Conservation (phyloP, 2,113 vertebrate species). For the Myanophis thanlyinensis region DNA sequence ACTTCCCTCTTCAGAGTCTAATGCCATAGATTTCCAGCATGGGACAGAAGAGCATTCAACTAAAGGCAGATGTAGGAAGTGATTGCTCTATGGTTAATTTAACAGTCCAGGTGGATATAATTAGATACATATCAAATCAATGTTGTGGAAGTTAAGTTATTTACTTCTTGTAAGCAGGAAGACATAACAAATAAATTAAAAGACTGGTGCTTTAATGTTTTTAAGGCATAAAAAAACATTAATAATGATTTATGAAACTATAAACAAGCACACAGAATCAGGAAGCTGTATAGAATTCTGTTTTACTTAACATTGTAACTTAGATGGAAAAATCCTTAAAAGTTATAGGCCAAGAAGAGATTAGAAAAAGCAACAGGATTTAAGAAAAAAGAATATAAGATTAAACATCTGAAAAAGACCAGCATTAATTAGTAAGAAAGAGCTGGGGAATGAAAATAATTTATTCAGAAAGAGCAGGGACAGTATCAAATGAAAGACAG, state of each 20-base stretch:
- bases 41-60: conserved; percentile 33
- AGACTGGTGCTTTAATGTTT: not conserved
- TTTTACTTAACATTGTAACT: conserved; percentile 44
- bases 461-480: not conserved
- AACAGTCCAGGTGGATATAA: conserved; percentile 43
- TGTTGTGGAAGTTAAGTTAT: conserved; percentile 45
- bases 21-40: not conserved
- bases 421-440: conserved; percentile 10
- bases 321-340: conserved; percentile 38
- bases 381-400: conserved; percentile 42
- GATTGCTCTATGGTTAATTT: conserved; percentile 25
- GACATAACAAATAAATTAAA: conserved; percentile 40
- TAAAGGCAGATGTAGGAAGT: conserved; percentile 13
- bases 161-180: conserved; percentile 43
- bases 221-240: not conserved
- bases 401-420: conserved; percentile 30
- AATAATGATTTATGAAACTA: conserved; percentile 34
- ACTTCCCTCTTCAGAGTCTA: conserved; percentile 1
- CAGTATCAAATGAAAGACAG: not conserved
- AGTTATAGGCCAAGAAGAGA: not conserved
- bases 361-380: conserved; percentile 44
- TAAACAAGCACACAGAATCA: conserved; percentile 31
- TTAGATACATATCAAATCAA: conserved; percentile 35
- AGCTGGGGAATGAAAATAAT: conserved; percentile 11
- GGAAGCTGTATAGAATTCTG: conserved; percentile 15